Evolutionary conservation across 2,797 vertebrate species (phyloP), one percentile per base, ranked within the genome.

Genomic region (Chaunax sp.): DNA sequence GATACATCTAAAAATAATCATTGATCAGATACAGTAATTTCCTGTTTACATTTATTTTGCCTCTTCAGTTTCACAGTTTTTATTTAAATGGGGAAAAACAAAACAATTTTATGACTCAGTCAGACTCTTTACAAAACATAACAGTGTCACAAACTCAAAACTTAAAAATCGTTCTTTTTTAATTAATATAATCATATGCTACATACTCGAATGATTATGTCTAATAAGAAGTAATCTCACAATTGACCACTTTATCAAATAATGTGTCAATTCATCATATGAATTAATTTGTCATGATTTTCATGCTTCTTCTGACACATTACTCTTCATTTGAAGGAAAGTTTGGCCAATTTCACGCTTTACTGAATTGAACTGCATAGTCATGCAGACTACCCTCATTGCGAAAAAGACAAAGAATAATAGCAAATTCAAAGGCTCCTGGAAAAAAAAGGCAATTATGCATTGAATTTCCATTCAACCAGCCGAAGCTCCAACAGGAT

Each of bases 281-380:
- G 59, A 35, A 64, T 52, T 46, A 30, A 54, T 71, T 62, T 50
- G 37, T 64, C 52, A 61, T 20, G n/a, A 45, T 50, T 64, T 38
- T 11, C 28, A 55, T 30, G 28, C 57, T 57, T 72, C 37, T 62
- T 70, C 20, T 63, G 35, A 49, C 38, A 55, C 46, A 45, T 75
- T 69, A 38, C 4, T 73, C 37, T 52, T 50, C 9, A 64, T 69
- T 73, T 69, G 47, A 72, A 58, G n/a, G 10, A 6, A 26, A 61
- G 49, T 4, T 20, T 67, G 25, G 5, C 52, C 64, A 74, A 66
- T 87, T 80, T 81, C 35, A 78, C 38, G 64, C 72, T 64, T 75
- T 20, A 26, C 49, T 70, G 60, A 3, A 43, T 49, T 40, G 13
- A 64, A 55, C 1, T 53, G 35, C 25, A 37, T 41, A 52, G 50